Base-by-base conservation (phyloP, 2,797 vertebrate species). In the Anguilla marmorata region DNA sequence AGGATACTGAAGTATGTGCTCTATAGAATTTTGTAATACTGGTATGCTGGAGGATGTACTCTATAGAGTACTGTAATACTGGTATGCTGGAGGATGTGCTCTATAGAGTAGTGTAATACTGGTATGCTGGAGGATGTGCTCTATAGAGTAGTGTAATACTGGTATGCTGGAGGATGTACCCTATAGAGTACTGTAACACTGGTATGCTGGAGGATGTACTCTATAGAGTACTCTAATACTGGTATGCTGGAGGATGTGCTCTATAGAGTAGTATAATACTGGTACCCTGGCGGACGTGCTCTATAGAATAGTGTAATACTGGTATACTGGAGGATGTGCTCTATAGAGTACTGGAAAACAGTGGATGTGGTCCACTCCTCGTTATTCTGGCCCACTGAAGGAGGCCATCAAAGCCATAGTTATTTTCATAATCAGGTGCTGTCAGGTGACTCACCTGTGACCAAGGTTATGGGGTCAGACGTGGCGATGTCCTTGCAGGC, bases 381-480 rank as follows among this genome's bases (percentile, higher is more conserved):
- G 63, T 27, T 69, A 27, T 11, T 4, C 63, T 27, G 63, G 6
- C 27, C 63, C 24, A 69, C 24, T n/a, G 63, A n/a, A n/a, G 63
- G n/a, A 69, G 63, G 63, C 24, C 14, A 19, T 58, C 1, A 54
- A 54, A 54, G 52, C 52, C 21, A 69, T 9, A 63, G 63, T 27
- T 69, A n/a, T 69, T 69, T 7, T 27, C 14, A 66, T 66, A 24
- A 66, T 24, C 63, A n/a, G 63, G 63, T 79, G 74, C 37, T 79
- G 74, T 76, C 72, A 79, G 74, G 45, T 48, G 54, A 45, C 91
- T 93, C 87, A 96, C 96, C 96, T 89, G 96, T 96, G 11, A 2
- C 27, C 12, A 96, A 90, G 0, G 6, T 11, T 21, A 88, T 76
- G 0, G 60, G 0, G 37, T 92, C 85, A 0, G 95, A 95, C 37